Conservation (phyloP, 2,888 invertebrate genomes). For the Prostheceraeus crozeri region DNA sequence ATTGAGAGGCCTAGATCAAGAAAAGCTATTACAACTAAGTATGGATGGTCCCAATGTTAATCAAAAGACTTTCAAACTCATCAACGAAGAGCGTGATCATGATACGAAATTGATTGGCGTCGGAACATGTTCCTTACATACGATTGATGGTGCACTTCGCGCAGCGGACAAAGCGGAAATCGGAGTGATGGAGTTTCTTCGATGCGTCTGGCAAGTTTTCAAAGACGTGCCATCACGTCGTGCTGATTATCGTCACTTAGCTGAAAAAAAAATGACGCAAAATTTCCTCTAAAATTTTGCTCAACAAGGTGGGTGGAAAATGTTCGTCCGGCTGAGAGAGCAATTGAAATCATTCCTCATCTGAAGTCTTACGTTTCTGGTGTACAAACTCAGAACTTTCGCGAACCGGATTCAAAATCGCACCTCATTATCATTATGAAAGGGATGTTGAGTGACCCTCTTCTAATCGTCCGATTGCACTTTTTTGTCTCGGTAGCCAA, state of each 20-base stretch:
- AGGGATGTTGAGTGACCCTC: background rate
- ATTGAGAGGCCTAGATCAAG: too few relatives aligned
- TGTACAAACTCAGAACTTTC: too few relatives aligned
- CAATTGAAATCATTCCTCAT: background rate
- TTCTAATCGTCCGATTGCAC: background rate
- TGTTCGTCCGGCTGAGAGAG: background rate
- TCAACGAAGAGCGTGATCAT: background rate
- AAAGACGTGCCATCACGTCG: slow-evolving; percentile 9
- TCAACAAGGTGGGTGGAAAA: background rate
- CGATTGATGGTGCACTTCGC: slow-evolving; percentile 9
- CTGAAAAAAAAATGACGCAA: background rate
- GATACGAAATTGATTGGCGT: background rate
- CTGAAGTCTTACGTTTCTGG: background rate
- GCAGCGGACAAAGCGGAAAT: too few relatives aligned
- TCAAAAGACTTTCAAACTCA: background rate
- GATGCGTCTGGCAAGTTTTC: background rate
- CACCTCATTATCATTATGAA: background rate
- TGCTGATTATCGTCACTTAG: background rate
- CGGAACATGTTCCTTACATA: slow-evolving; percentile 14
- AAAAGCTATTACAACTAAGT: slow-evolving; percentile 6
- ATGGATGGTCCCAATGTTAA: slow-evolving; percentile 21
- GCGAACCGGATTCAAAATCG: background rate
- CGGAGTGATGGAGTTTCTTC: background rate
- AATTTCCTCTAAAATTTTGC: slow-evolving; percentile 4
- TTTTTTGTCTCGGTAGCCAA: background rate